Evolutionary conservation across 2,888 invertebrate genomes (phyloP), one percentile per base, ranked within the genome.

Genomic region (Sphaerophoria taeniata): DNA sequence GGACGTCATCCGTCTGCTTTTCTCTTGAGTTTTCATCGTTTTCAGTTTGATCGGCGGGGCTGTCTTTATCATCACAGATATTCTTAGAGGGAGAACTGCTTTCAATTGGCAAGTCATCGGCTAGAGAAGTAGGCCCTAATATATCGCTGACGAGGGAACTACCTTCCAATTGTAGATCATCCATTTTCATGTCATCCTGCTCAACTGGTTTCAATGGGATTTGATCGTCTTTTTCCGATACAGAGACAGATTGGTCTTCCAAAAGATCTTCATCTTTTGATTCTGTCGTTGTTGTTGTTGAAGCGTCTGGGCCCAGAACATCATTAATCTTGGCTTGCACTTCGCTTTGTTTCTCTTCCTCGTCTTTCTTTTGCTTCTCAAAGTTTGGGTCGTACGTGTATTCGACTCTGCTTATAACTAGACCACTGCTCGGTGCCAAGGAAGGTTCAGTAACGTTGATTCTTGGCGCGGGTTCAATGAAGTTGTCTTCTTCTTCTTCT

Each of bases 351-450:
- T 3, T 36, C 7, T 33, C 36, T 14, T 31, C 9, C 5, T 43
- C 16, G 7, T 49, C 39, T n/a, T 24, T 36, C 3, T 31, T 60
- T 0, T 67, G n/a, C n/a, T n/a, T 16, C 33, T n/a, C 16, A 0
- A 3, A 43, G 6, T 47, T 69, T 39, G 39, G 11, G 0, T 69
- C 53, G 11, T 9, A 60, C 5, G 16, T 31, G 6, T 53, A 16
- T n/a, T 73, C 73, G 3, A 53, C 60, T 33, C 39, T 67, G 9
- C 31, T 56, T n/a, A 31, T 11, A 4, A 51, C 6, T 34, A 34
- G 33, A 9, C 24, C 58, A 16, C 12, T 34, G 4, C 43, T 9
- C 58, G 71, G 14, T 4, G 16, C 11, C n/a, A 31, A 11, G 49
- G 24, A n/a, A n/a, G n/a, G n/a, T n/a, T n/a, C n/a, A n/a, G n/a